Base-by-base conservation (phyloP, 1,140 invertebrate species). In the Epicauta chinensis region DNA sequence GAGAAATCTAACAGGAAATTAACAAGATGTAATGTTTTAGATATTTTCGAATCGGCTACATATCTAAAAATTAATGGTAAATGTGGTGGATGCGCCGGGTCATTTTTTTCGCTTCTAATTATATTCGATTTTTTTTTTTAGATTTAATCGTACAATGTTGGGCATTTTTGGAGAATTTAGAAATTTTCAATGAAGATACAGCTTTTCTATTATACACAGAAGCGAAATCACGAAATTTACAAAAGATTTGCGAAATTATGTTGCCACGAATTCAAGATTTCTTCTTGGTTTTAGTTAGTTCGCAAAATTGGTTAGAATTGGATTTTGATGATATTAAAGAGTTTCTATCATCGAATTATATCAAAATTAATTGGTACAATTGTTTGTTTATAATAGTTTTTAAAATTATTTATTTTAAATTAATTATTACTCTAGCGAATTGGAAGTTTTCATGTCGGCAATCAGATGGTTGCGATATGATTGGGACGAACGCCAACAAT, bases 381-480 rank as follows among this genome's bases (percentile, higher is more conserved):
- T 10, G 6, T 52, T 32, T 15, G 11, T 6, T 30, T 35, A 39
- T 14, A 15, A 11, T n/a, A n/a, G n/a, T n/a, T 45, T 11, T 36
- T 14, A 35, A 23, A 23, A 5, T 12, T 11, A 11, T 34, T 34
- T 34, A 34, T 34, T 34, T 34, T 11, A 10, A 34, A 9, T 35
- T 3, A 44, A 35, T 10, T 29, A 3, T 34, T 12, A 23, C 23
- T 17, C 11, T 53, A 85, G 83, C 60, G 84, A 87, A 72, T 81
- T 84, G 74, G 81, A 89, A 70, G 78, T 89, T 1, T 75, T 87
- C 16, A 84, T 88, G 81, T 78, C 84, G 3, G 84, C 78, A 0
- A 77, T 88, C 1, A 73, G 84, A 35, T 89, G 86, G 86, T 62
- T 88, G 13, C 77, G 81, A 62, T 73, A 80, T 36, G 76, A 87